These are phyloP conservation scores for Taurulus bubalis DNA, from an alignment of 2,113 vertebrate genomes.

Conservation along the genomic window DNA sequence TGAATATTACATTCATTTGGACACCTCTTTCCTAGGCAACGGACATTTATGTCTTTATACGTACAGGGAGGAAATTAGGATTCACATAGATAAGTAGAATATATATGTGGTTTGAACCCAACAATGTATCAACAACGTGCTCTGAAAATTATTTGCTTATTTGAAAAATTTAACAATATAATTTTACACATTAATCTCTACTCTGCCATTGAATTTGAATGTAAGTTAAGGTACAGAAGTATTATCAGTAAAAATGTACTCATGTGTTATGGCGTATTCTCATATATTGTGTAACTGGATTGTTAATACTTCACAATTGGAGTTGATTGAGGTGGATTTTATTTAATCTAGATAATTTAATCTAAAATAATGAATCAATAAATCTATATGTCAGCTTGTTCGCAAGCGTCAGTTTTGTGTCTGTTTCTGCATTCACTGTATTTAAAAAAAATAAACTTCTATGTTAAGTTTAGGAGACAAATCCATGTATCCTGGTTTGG, in stretches of 20 bases:
- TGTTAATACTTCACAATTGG: too few relatives aligned
- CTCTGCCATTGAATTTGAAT: not conserved
- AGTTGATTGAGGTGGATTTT: too few relatives aligned
- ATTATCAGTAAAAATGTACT: too few relatives aligned
- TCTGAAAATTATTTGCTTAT: not conserved
- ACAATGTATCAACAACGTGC: not conserved
- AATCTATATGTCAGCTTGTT: not conserved
- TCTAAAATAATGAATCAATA: not conserved
- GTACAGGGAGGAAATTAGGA: not conserved
- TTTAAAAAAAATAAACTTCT: too few relatives aligned
- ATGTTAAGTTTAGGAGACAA: too few relatives aligned
- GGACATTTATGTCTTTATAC: not conserved
- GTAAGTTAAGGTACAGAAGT: too few relatives aligned
- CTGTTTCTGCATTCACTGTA: not conserved
- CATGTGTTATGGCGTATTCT: too few relatives aligned
- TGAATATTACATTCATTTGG: not conserved
- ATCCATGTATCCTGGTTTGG: too few relatives aligned
- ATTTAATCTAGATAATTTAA: too few relatives aligned
- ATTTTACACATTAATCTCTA: not conserved
- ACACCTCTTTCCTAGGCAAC: not conserved
- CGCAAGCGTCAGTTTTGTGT: not conserved
- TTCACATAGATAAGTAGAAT: not conserved
- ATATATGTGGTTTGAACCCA: not conserved
- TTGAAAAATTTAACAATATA: not conserved
- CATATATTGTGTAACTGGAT: too few relatives aligned